phyloP scores from a whole-genome alignment of 2,888 invertebrate species.

The Chesias legatella region DNA sequence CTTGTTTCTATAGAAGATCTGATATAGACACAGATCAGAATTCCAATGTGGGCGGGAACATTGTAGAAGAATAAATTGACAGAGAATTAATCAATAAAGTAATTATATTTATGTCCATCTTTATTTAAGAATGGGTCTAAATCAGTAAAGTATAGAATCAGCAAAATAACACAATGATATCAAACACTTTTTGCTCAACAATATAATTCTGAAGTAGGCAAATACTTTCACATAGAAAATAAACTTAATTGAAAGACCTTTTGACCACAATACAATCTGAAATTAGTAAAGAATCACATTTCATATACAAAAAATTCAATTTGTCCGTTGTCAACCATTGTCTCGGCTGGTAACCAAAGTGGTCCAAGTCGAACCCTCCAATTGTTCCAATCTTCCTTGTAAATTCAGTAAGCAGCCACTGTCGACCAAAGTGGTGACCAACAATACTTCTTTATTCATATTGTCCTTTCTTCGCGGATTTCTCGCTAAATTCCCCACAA shows the following conservation, averaged over 20 bases:
- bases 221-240: no score
- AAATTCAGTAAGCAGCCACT: slow-evolving; percentile 44
- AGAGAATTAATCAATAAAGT: no score
- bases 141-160: no score
- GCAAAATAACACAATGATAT: no score
- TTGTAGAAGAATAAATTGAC: not conserved
- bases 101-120: no score
- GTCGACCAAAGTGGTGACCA: slow-evolving; percentile 40
- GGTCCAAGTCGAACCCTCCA: slow-evolving; percentile 21
- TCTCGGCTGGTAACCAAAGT: slow-evolving; percentile 8
- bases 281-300: slow-evolving; percentile 13
- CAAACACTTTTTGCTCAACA: no score
- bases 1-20: slow-evolving; percentile 9
- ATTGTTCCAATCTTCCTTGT: slow-evolving; percentile 30
- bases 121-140: no score
- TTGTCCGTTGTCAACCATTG: slow-evolving; percentile 8
- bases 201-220: no score
- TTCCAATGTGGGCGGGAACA: slow-evolving; percentile 11
- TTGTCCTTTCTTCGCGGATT: slow-evolving; percentile 22
- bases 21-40: slow-evolving; percentile 14
- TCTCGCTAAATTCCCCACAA: slow-evolving; percentile 58
- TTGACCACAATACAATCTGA: slow-evolving; percentile 3
- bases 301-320: slow-evolving; percentile 8
- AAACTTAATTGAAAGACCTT: no score
- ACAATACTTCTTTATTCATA: slow-evolving; percentile 37